A percentile compares a stretch with the other conserved stretches of the same genome.
Conservation (phyloP, 2,797 vertebrate species). For the Rhinichthys osculus region DNA sequence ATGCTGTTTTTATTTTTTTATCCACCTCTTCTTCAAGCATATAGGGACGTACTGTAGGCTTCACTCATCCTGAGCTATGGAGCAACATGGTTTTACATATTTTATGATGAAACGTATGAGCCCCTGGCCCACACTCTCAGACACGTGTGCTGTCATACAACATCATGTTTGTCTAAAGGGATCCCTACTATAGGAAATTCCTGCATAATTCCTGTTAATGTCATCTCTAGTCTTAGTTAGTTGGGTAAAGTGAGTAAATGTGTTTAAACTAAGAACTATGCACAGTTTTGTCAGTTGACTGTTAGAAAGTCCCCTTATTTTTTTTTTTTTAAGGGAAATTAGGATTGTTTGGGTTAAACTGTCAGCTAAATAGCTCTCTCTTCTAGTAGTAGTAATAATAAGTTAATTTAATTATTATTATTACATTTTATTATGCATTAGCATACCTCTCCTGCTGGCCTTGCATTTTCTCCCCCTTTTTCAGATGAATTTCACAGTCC, state of each 20-base stretch:
- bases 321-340: neutral
- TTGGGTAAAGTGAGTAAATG: neutral
- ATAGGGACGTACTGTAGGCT: neutral
- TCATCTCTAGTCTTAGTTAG: neutral
- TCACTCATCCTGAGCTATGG: neutral
- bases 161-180: conserved; percentile 8
- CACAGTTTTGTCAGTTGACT: neutral
- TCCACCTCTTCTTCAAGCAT: neutral
- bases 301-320: neutral
- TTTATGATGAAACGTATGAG: conserved; percentile 10
- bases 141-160: conserved; percentile 23
- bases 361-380: neutral
- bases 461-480: neutral
- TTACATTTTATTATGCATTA: neutral
- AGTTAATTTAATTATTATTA: neutral
- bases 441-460: neutral
- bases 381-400: neutral
- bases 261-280: neutral
- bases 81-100: conserved; percentile 28
- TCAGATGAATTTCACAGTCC: conserved; percentile 17
- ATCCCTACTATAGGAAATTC: conserved; percentile 17
- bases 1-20: neutral
- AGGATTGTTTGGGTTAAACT: neutral
- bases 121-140: conserved; percentile 6
- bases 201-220: neutral